Conservation (phyloP, 1,140 invertebrate genomes). For the Maconellicoccus hirsutus region DNA sequence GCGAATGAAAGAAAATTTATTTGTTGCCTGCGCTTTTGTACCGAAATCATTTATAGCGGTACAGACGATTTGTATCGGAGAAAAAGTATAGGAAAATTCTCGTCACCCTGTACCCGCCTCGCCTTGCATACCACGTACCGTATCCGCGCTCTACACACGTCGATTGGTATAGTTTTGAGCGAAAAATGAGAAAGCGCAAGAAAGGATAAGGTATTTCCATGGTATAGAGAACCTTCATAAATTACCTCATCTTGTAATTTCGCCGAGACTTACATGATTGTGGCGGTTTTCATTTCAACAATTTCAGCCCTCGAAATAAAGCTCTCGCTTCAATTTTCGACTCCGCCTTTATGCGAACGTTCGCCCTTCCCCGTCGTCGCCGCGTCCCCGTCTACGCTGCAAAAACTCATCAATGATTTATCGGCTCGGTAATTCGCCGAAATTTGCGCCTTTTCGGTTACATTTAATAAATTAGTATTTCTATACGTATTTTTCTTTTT, state of each 20-base stretch:
- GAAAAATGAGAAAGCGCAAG: conserved; percentile 6
- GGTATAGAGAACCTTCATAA: conserved; percentile 11
- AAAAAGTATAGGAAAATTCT: not conserved
- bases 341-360: not conserved
- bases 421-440: not conserved
- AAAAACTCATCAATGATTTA: conserved; percentile 10
- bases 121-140: not conserved
- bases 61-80: conserved; percentile 6
- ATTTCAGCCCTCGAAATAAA: not conserved
- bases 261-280: conserved; percentile 16
- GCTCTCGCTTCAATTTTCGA: conserved; percentile 1
- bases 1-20: conserved; percentile 17
- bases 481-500: not conserved
- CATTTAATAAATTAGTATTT: conserved; percentile 9
- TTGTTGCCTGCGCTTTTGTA: not conserved
- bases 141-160: not conserved
- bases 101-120: not conserved
- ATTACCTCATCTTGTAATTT: conserved; percentile 21
- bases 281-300: conserved; percentile 18
- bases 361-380: no score
- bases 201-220: conserved; percentile 13
- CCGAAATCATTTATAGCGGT: conserved; percentile 12
- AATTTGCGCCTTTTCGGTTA: not conserved
- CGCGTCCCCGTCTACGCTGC: not conserved
- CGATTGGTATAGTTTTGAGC: not conserved